Evolutionary conservation across 2,113 vertebrate genomes (phyloP).

Genomic region (Pachypanchax playfairii): DNA sequence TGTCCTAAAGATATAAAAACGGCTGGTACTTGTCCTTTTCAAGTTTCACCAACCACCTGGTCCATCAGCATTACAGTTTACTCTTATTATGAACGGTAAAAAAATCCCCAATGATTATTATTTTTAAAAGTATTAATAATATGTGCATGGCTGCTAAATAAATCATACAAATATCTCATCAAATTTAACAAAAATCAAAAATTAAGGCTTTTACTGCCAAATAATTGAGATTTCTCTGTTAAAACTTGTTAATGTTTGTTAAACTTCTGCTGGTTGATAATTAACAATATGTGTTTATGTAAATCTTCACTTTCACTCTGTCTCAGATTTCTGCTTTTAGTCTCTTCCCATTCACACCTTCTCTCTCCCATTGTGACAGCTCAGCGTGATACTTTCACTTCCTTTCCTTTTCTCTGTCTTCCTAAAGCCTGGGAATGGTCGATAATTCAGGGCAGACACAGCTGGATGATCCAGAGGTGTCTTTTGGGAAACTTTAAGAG

Average conservation of each 20-base stretch:
- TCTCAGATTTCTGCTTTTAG: constrained; percentile 14
- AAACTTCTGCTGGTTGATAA: background rate
- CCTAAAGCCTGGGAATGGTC: constrained; percentile 72
- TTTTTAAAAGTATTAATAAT: background rate
- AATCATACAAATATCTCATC: background rate
- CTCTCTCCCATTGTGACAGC: constrained; percentile 41
- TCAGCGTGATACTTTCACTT: constrained; percentile 53
- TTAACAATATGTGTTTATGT: background rate
- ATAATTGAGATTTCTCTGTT: background rate
- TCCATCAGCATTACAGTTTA: constrained; percentile 1
- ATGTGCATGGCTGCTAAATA: no score
- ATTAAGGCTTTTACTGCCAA: background rate
- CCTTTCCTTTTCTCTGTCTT: constrained; percentile 35
- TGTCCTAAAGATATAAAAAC: constrained; percentile 14
- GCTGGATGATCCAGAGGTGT: constrained; percentile 53
- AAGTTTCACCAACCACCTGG: background rate
- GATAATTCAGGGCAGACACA: constrained; percentile 57
- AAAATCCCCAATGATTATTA: background rate
- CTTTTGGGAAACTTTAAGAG: constrained; percentile 56
- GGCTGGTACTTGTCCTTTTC: background rate
- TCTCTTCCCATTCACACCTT: constrained; percentile 30
- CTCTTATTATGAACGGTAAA: background rate
- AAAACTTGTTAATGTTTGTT: background rate
- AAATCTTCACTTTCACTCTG: constrained; percentile 7
- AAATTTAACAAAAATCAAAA: background rate